These are phyloP conservation scores for Drosophila biarmipes DNA, from an alignment of 1,140 invertebrate species.

Conservation along the genomic window DNA sequence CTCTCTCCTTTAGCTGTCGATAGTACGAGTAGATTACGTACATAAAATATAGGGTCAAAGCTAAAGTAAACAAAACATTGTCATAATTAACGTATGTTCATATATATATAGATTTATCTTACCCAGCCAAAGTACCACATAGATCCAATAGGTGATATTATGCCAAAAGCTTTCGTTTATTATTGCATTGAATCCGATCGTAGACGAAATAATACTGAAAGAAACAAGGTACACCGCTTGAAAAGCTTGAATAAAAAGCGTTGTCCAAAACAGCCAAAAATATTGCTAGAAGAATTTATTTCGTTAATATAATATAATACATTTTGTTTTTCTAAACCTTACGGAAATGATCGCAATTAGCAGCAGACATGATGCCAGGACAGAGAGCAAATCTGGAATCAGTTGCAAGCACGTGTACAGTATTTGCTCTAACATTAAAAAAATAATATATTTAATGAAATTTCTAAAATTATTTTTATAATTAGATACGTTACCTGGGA, in stretches of 20 bases:
- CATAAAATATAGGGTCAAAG: slow-evolving; percentile 14
- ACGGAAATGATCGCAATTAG: slow-evolving; percentile 19
- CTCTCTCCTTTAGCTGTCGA: background rate
- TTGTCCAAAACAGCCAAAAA: background rate
- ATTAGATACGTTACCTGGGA: slow-evolving; percentile 9
- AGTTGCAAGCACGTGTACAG: slow-evolving; percentile 14
- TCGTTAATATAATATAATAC: background rate
- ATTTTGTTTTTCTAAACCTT: background rate
- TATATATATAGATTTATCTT: background rate
- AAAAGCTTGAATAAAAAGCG: background rate
- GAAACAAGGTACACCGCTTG: slow-evolving; percentile 8
- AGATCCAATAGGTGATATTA: slow-evolving; percentile 17
- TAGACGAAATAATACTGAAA: slow-evolving; percentile 8
- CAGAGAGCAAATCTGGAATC: slow-evolving; percentile 9
- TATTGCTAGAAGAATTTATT: background rate
- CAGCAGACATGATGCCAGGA: background rate
- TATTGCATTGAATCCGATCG: slow-evolving; percentile 20
- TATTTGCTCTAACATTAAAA: background rate
- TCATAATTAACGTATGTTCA: background rate
- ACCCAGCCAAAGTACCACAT: slow-evolving; percentile 7
- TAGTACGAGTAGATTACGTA: slow-evolving; percentile 23
- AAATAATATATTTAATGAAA: background rate
- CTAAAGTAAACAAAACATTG: slow-evolving; percentile 1
- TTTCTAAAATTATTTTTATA: background rate
- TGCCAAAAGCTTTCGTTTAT: slow-evolving; percentile 1